A percentile compares a stretch with the other conserved stretches of the same genome.
phyloP scores from a whole-genome alignment of 2,113 vertebrate genomes.

The Seriola rivoliana region DNA sequence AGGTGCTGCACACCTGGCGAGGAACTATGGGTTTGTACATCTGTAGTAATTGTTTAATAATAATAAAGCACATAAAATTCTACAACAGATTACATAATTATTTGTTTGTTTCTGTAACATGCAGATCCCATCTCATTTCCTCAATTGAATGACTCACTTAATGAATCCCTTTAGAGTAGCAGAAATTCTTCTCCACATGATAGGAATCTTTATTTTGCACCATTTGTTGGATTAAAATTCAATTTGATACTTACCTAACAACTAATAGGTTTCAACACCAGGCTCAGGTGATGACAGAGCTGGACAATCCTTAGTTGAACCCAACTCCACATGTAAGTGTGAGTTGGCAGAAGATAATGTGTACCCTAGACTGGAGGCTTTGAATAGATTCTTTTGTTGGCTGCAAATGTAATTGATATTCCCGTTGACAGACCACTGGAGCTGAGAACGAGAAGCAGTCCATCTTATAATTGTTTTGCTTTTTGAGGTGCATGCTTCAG shows the following conservation, averaged over 20 bases:
- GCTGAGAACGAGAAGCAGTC: slow-evolving; percentile 40
- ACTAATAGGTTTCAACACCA: not conserved
- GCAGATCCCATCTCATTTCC: not conserved
- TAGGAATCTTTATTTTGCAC: not conserved
- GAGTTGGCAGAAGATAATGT: not conserved
- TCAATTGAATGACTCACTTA: not conserved
- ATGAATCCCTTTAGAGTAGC: not conserved
- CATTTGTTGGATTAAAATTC: not conserved
- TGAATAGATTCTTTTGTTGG: slow-evolving; percentile 13
- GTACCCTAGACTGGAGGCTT: not conserved
- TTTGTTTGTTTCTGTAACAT: no score
- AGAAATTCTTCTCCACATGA: not conserved
- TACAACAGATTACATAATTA: no score
- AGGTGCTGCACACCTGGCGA: no score
- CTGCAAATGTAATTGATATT: slow-evolving; percentile 17
- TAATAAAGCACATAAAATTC: no score
- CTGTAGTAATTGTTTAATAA: no score
- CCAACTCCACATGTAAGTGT: not conserved
- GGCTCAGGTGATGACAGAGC: not conserved
- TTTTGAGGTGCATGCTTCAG: slow-evolving; percentile 8
- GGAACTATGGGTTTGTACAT: no score
- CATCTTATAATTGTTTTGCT: slow-evolving; percentile 29
- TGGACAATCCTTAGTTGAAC: not conserved
- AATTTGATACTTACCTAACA: not conserved
- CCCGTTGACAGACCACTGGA: slow-evolving; percentile 34